Base-by-base conservation (phyloP, 1,140 invertebrate species). In the Melipona quadrifasciata region DNA sequence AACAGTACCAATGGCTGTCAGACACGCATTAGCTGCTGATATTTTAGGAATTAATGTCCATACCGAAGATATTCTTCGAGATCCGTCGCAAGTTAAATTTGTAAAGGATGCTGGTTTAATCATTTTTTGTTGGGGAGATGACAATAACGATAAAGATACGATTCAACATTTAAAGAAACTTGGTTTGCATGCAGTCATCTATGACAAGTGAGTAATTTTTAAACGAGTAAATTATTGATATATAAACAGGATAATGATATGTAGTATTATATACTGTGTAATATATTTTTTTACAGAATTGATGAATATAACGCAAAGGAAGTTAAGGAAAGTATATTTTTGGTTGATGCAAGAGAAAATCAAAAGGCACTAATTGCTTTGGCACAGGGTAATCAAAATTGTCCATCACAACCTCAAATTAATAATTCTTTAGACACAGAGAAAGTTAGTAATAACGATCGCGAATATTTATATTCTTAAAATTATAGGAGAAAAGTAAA, bases 81-180 rank as follows among this genome's bases (percentile, higher is more conserved):
- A 99, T 95, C 96, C 97, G 27, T 96, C 96, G 19, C 96, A 98
- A 94, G 96, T 99, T 1, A 96, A 97, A 89, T 92, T 97, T 72
- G 97, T 97, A 0, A 97, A 96, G 87, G 96, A 97, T 87, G 95
- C 96, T 53, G 97, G 97, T 24, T 95, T 99, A 31, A 96, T 99
- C 3, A 96, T 99, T 67, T 99, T 99, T 93, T 99, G 98, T 92
- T 99, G 99, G 99, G 99, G 99, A 11, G 98, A 99, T 92, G 98
- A 99, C 92, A 99, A 98, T 91, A 99, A 99, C 90, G 97, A 98
- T 92, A 96, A 96, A 82, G 96, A 96, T n/a, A 98, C 97, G 1
- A 98, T 99, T 67, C 97, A 97, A 88, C 96, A 97, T 91, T 95
- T 99, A 0, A 99, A 99, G 94, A 95, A 97, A 87, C 95, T 98